Base-by-base conservation (phyloP, 2,797 vertebrate species). In the Poecile montanus region DNA sequence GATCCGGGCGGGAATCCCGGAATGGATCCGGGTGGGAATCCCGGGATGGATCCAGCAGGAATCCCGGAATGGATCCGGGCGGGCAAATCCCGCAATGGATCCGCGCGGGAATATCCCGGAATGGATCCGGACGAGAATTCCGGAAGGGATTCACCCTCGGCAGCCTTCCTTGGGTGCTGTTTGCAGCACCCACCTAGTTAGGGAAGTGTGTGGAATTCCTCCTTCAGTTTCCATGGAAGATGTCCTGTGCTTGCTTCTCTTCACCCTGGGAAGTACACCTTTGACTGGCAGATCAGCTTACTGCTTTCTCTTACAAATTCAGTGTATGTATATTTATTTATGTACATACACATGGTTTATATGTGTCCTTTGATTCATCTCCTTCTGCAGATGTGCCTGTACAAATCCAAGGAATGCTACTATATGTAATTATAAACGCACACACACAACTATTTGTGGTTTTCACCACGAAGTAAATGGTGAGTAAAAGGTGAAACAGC, bases 401-500 rank as follows among this genome's bases (percentile, higher is more conserved):
- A 23, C 17, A 58, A 65, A 76, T 30, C 36, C 65, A 54, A 48
- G 12, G 10, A 30, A 30, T 63, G 30, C 45, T 68, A 12, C 38
- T 36, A 4, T 10, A 1, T 32, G 10, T 26, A 51, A 26, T 60
- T 36, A 9, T 18, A 32, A 71, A 11, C 18, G 22, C 57, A 11
- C 36, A 19, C 15, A 14, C 5, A 5, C 32, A 66, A 38, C 1
- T 0, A 23, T 45, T 14, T 40, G 42, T 32, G 2, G 0, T 20
- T 74, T 90, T 80, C 13, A 38, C 44, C 26, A 5, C 2, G 1
- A 13, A 51, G 4, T 47, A 27, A 53, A 8, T 5, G 7, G 26
- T 21, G 40, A 70, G 9, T 11, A 22, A 79, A 26, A 44, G 7
- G 7, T 17, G 26, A 62, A 72, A 27, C 18, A 65, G 10, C 9